Evolutionary conservation across 2,797 vertebrate species (phyloP).

Genomic region (Smutsia temminckii): DNA sequence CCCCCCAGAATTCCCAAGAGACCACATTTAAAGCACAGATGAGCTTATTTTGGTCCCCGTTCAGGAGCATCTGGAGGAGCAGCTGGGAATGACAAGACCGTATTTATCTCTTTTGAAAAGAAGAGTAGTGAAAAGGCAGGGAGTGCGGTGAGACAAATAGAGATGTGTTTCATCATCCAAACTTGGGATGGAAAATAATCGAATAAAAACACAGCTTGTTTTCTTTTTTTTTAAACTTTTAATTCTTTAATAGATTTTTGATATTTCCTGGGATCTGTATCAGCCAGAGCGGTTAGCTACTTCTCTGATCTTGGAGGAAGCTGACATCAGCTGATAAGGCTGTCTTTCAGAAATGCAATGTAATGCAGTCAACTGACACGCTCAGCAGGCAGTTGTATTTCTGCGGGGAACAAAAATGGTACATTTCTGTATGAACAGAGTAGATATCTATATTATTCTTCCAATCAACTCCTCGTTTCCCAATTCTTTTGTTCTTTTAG

Average conservation of each 20-base stretch:
- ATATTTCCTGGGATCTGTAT: too few species aligned
- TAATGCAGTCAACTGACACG: too few species aligned
- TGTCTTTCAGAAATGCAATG: too few species aligned
- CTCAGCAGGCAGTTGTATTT: neutral
- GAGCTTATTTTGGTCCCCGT: conserved; percentile 72
- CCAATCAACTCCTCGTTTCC: neutral
- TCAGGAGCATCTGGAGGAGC: conserved; percentile 76
- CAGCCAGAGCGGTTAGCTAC: too few species aligned
- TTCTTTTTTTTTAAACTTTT: neutral
- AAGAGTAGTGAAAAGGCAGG: conserved; percentile 54
- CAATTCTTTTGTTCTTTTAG: neutral
- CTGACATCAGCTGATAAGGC: too few species aligned
- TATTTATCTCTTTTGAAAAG: conserved; percentile 77
- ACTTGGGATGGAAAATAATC: conserved; percentile 54
- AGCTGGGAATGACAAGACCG: conserved; percentile 64
- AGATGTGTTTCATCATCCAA: conserved; percentile 43
- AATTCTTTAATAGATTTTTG: neutral
- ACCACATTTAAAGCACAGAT: neutral
- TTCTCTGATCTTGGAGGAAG: too few species aligned
- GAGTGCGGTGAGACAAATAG: conserved; percentile 7
- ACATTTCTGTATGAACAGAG: neutral
- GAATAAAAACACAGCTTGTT: conserved; percentile 70
- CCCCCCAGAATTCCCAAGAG: conserved; percentile 7
- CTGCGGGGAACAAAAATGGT: neutral
- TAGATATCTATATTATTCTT: neutral